Base-by-base conservation (phyloP, 2,797 vertebrate species). In the Acanthurus leucopareius region DNA sequence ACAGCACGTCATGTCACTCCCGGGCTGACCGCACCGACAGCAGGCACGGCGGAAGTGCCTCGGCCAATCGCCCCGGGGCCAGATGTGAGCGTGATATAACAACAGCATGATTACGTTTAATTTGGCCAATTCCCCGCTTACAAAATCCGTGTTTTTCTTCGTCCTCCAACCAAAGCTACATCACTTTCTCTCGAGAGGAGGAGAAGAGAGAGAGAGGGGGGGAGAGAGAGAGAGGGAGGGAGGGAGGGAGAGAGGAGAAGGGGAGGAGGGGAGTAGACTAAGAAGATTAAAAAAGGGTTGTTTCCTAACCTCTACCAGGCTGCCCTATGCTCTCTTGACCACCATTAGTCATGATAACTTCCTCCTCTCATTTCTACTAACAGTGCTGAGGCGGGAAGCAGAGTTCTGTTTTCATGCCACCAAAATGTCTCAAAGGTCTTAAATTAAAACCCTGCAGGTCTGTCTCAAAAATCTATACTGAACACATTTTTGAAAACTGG, bases 31-130 rank as follows among this genome's bases (percentile, higher is more conserved):
- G 71, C 70, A n/a, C 63, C 19, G 54, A 83, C 86, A 85, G 85
- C 77, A 71, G 65, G 77, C 70, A 28, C 56, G 17, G 73, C 69
- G 14, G 79, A 80, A 64, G 84, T 71, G 80, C 45, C 85, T 80
- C 73, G 38, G 89, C 80, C 87, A 84, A 70, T 86, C 87, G 75
- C 72, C 74, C 77, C 16, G 64, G 40, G 86, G 86, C 86, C 92
- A 94, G 92, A 94, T 93, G 93, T 88, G 84, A 64, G 14, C n/a
- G 82, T 91, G 90, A 94, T 75, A 88, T 89, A 93, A 91, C 91
- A 56, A 76, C 71, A 69, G 28, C 90, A 91, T 91, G 79, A 47
- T 89, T 77, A 78, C 63, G 82, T 80, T 91, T 89, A 88, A 93
- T 91, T 90, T 93, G 83, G 91, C 86, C 90, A 92, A 91, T 91